These are phyloP conservation scores for Numida meleagris DNA, from an alignment of 2,113 vertebrate species.

Conservation along the genomic window DNA sequence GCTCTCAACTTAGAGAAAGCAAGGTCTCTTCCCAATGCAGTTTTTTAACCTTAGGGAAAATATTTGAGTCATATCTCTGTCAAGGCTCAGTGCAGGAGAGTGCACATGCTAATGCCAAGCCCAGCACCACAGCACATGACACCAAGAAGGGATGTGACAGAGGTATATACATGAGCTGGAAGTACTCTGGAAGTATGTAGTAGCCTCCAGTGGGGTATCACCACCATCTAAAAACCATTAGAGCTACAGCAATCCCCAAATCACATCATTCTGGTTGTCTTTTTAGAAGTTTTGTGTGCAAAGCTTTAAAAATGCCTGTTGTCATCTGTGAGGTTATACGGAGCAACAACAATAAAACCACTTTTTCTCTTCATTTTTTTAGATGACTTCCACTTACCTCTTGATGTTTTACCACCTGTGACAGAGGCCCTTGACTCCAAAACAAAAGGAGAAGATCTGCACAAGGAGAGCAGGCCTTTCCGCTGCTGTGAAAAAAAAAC, in stretches of 20 bases:
- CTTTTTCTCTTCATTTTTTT: constrained; percentile 23
- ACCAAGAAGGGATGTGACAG: not conserved
- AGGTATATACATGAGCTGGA: not conserved
- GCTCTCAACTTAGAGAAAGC: not conserved
- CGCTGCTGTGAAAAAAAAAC: constrained; percentile 79
- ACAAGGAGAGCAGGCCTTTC: constrained; percentile 70
- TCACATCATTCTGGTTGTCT: not conserved
- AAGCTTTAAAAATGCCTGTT: not conserved
- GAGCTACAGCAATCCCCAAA: not conserved
- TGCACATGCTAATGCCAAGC: not conserved
- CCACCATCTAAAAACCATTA: not conserved
- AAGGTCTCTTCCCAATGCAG: not conserved
- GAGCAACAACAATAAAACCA: not conserved
- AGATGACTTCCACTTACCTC: constrained; percentile 86
- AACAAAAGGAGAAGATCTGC: constrained; percentile 74
- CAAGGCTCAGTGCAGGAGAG: not conserved
- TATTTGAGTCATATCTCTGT: not conserved
- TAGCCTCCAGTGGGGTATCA: not conserved
- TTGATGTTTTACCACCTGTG: constrained; percentile 83
- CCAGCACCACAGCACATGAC: accelerated
- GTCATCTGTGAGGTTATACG: not conserved
- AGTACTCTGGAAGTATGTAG: not conserved
- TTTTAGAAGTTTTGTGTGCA: not conserved
- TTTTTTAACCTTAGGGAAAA: not conserved
- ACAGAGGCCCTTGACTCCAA: constrained; percentile 77